Base-by-base conservation (phyloP, 2,113 vertebrate species). In the Cynoglossus semilaevis region DNA sequence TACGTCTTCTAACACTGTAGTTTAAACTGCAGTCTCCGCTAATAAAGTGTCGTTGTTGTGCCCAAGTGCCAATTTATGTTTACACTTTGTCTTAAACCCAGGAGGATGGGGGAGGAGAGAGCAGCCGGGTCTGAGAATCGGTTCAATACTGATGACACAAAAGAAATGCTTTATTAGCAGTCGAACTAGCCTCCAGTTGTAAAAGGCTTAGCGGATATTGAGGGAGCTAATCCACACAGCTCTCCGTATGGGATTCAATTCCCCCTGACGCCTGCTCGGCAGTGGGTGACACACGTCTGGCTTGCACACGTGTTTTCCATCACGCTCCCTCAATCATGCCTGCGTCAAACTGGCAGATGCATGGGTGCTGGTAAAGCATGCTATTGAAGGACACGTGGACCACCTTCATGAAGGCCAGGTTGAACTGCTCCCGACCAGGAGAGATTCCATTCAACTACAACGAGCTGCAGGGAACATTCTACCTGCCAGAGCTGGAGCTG, bases 401-500 rank as follows among this genome's bases (percentile, higher is more conserved):
- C 63, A 98, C 96, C 1, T 98, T 97, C 82, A 98, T 96, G 94
- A 98, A 98, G 85, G 94, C 95, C 7, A 91, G 96, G 0, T 85
- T 98, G 37, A 97, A 98, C 90, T 98, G 96, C 75, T 98, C 96
- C 8, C 93, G 93, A 15, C 94, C 96, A 0, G 95, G 95, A 13
- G 96, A 98, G 77, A 93, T 96, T 56, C 95, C 95, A 0, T 97
- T 97, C 80, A 94, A 95, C 81, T 98, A 95, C 86, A 90, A 96
- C 7, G 95, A 98, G 79, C 90, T 98, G 63, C 96, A 96, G 88
- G 93, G 93, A 80, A 97, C 96, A 7, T 97, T 97, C 77, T 93
- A 93, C 79, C 79, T 98, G 47, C 94, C 95, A 0, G 94, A 96
- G 83, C 89, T 95, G 70, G 94, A 97, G 67, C 83, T 98, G 46